These are phyloP conservation scores for Andrena cerasifolii DNA, from an alignment of 1,140 invertebrate genomes.

Conservation along the genomic window DNA sequence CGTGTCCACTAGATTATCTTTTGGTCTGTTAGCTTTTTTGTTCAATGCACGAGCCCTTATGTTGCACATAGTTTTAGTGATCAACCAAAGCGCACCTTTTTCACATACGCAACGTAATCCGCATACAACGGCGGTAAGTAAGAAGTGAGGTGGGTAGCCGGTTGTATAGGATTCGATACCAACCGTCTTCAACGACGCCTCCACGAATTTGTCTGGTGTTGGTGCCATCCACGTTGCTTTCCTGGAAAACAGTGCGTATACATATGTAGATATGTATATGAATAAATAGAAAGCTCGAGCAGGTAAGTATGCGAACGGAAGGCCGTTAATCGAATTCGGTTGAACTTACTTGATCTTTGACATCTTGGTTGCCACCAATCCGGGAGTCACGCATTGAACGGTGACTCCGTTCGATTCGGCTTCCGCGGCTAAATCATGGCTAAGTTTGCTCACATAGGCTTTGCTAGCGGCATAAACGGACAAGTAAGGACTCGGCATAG, in stretches of 20 bases:
- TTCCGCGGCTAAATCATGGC: constrained; percentile 90
- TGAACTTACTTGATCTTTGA: constrained; percentile 87
- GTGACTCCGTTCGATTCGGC: constrained; percentile 90
- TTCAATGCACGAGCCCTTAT: constrained; percentile 82
- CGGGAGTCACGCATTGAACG: constrained; percentile 93
- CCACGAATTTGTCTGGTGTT: constrained; percentile 89
- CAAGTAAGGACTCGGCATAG: constrained; percentile 91
- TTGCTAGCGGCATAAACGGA: constrained; percentile 95
- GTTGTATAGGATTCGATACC: constrained; percentile 89
- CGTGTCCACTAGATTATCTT: neutral
- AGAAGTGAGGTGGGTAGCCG: constrained; percentile 89
- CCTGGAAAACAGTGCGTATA: constrained; percentile 72
- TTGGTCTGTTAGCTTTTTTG: constrained; percentile 51
- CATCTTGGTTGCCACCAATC: constrained; percentile 97
- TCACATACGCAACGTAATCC: constrained; percentile 82
- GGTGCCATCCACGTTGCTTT: constrained; percentile 91
- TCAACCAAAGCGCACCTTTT: constrained; percentile 83
- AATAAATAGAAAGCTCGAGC: too few species aligned
- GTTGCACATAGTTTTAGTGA: constrained; percentile 85
- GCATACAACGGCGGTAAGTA: constrained; percentile 85
- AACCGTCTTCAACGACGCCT: constrained; percentile 88
- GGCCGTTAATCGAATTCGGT: neutral
- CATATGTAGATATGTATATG: neutral
- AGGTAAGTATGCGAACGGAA: too few species aligned
- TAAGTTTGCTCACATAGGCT: constrained; percentile 94